Base-by-base conservation (phyloP, 2,888 invertebrate genomes). In the Sphinx pinastri region DNA sequence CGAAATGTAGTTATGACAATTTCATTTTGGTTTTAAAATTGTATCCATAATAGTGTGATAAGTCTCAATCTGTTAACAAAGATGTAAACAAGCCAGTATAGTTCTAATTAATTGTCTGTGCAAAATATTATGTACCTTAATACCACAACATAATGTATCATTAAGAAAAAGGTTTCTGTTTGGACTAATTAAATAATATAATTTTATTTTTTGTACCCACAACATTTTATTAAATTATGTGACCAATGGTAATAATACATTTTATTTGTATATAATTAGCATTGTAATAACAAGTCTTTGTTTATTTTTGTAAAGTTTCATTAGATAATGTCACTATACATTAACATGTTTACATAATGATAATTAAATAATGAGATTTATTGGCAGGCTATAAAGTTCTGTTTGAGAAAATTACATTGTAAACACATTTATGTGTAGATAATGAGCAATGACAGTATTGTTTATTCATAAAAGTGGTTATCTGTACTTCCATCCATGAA, bases 241-340 rank as follows among this genome's bases (percentile, higher is more conserved):
- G 54, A 3, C 54, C 54, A 11, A 16, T 10, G 14, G 10, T 45
- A 38, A 59, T 59, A 38, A 59, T 14, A 14, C 14, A 11, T 59
- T 10, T n/a, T 60, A 47, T 60, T 11, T 60, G 60, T 45, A 2
- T 38, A 12, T 60, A 47, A 47, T 45, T 63, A 63, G 13, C 45
- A 6, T 49, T 16, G 16, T 49, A 7, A 63, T 16, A 47, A 60
- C 45, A 60, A 60, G 45, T 47, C 19, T 10, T 69, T 69, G 45
- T 69, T 63, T 69, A n/a, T 63, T 69, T 45, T 54, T 47, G 31
- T 63, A 31, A 63, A 69, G 63, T 54, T 55, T 52, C 69, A 63
- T 69, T 63, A 63, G 54, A 69, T 69, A 63, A 63, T 63, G 52
- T 11, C n/a, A 45, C 5, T 54, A 52, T 58, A 51, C 10, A n/a